Evolutionary conservation across 2,797 vertebrate genomes (phyloP).

Genomic region (Cyclura pinguis): DNA sequence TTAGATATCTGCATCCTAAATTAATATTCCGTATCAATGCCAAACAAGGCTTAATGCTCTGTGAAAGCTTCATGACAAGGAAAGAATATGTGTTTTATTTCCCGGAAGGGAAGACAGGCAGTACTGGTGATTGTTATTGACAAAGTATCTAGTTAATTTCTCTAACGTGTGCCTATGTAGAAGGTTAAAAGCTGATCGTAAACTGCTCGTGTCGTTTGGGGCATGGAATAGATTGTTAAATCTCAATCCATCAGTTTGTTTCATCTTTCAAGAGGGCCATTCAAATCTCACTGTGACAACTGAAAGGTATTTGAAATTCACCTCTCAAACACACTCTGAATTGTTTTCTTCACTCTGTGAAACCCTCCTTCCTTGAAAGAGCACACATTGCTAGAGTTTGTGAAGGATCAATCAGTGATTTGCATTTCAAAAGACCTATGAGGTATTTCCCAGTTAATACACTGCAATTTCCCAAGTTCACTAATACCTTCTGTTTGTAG

Average conservation of each 20-base stretch:
- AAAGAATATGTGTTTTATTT: slow-evolving; percentile 47
- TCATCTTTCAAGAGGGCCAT: slow-evolving; percentile 40
- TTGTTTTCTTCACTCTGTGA: slow-evolving; percentile 37
- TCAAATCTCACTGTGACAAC: slow-evolving; percentile 12
- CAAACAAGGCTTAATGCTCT: slow-evolving; percentile 11
- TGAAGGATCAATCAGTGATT: slow-evolving; percentile 37
- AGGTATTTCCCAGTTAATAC: slow-evolving; percentile 41
- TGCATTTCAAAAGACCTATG: slow-evolving; percentile 48
- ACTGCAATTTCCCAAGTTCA: slow-evolving; percentile 39
- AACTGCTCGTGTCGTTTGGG: not conserved
- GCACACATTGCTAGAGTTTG: slow-evolving; percentile 18
- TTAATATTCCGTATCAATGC: slow-evolving; percentile 20
- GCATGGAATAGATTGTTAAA: slow-evolving; percentile 42
- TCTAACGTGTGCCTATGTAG: slow-evolving; percentile 47
- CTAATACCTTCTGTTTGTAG: slow-evolving; percentile 50
- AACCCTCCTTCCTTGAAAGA: slow-evolving; percentile 26
- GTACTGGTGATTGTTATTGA: slow-evolving; percentile 7
- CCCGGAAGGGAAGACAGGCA: slow-evolving; percentile 37
- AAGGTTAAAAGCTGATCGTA: slow-evolving; percentile 61
- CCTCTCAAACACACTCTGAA: slow-evolving; percentile 1
- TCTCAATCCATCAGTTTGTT: slow-evolving; percentile 41
- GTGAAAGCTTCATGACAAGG: slow-evolving; percentile 40
- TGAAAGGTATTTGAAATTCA: slow-evolving; percentile 51
- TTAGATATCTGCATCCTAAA: slow-evolving; percentile 37
- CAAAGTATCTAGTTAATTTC: slow-evolving; percentile 60